These are phyloP conservation scores for Protonibea diacanthus DNA, from an alignment of 2,797 vertebrate species.

Conservation along the genomic window DNA sequence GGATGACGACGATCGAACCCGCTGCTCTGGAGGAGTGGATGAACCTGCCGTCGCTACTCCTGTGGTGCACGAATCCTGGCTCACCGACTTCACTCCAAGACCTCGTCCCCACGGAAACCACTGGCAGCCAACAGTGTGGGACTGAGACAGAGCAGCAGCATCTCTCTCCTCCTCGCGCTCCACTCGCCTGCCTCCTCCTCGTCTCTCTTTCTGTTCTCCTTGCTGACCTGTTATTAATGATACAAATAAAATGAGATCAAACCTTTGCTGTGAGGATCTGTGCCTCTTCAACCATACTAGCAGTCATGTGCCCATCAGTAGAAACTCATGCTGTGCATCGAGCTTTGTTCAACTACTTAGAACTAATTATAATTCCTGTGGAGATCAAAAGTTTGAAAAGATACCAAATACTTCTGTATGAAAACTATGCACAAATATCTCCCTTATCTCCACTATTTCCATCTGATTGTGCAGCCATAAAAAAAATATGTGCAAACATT, in stretches of 20 bases:
- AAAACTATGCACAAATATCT: not conserved
- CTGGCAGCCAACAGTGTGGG: conserved; percentile 80
- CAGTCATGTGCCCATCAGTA: not conserved
- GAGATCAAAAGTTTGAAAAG: not conserved
- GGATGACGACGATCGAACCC: conserved; percentile 41
- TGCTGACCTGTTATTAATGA: conserved; percentile 46
- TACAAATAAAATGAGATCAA: not conserved
- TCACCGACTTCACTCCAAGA: conserved; percentile 57
- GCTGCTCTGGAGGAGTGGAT: conserved; percentile 59
- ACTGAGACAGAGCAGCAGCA: conserved; percentile 76
- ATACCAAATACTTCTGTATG: not conserved
- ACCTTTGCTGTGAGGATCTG: not conserved
- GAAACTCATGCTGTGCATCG: not conserved
- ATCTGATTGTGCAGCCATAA: not conserved
- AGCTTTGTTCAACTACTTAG: not conserved
- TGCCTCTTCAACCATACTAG: not conserved
- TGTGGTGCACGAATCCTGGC: conserved; percentile 69
- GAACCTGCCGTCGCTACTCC: conserved; percentile 16
- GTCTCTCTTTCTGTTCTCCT: conserved; percentile 63
- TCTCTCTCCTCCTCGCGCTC: conserved; percentile 74
- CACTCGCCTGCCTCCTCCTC: conserved; percentile 59
- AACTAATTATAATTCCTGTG: not conserved
- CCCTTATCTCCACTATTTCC: not conserved
- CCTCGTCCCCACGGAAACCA: conserved; percentile 79
- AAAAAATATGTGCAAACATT: not conserved